Evolutionary conservation across 2,888 invertebrate species (phyloP).

Genomic region (Trisateles emortualis): DNA sequence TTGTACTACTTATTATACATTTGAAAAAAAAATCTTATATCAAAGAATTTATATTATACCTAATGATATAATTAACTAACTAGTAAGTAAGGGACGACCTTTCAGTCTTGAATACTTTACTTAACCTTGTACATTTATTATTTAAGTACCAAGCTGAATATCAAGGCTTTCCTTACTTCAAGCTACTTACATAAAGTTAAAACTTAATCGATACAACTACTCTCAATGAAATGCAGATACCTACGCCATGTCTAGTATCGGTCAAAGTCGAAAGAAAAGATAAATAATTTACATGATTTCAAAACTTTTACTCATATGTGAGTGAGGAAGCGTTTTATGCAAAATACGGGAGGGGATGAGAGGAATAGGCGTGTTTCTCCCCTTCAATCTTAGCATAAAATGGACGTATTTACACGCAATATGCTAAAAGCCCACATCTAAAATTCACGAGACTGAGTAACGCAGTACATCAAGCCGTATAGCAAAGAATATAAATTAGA

Average conservation of each 20-base stretch:
- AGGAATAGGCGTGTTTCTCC: conserved; percentile 1
- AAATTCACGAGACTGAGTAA: conserved; percentile 21
- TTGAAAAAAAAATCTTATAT: too few relatives aligned
- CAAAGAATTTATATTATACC: too few relatives aligned
- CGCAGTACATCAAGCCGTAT: conserved; percentile 10
- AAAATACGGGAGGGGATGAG: not conserved
- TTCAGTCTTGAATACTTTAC: too few relatives aligned
- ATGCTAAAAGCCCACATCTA: conserved; percentile 44
- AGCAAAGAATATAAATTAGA: not conserved
- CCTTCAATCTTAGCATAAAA: not conserved
- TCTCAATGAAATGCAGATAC: not conserved
- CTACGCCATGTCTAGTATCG: too few relatives aligned
- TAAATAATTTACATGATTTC: too few relatives aligned
- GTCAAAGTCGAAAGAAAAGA: too few relatives aligned
- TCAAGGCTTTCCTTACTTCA: conserved; percentile 2
- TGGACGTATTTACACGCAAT: conserved; percentile 28
- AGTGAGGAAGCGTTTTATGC: not conserved
- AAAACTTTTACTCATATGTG: not conserved
- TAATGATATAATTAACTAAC: too few relatives aligned
- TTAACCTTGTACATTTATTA: not conserved
- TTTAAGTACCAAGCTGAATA: conserved; percentile 1
- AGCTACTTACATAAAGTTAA: conserved; percentile 4
- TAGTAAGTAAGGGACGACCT: too few relatives aligned
- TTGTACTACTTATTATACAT: too few relatives aligned
- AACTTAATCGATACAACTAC: conserved; percentile 4